These are phyloP conservation scores for Poecilia wingei DNA, from an alignment of 2,797 vertebrate genomes.

Conservation along the genomic window DNA sequence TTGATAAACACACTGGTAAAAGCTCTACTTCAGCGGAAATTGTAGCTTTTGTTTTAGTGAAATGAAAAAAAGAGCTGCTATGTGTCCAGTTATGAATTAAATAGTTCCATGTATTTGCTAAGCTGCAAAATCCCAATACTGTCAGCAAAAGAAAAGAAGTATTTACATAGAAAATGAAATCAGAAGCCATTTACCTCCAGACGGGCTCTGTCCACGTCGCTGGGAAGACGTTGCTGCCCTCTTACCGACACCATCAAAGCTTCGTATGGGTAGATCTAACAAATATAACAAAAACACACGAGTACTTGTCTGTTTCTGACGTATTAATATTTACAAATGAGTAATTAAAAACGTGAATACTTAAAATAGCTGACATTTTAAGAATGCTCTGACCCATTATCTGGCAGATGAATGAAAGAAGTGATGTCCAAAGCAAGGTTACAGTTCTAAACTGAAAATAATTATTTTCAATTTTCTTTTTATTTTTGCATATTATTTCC, in stretches of 20 bases:
- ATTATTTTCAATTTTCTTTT: not conserved
- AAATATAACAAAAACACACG: constrained; percentile 5
- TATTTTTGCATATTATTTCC: not conserved
- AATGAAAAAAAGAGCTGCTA: not conserved
- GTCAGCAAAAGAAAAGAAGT: not conserved
- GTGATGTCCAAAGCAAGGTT: not conserved
- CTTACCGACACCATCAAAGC: constrained; percentile 91
- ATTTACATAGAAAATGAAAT: not conserved
- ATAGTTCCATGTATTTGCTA: not conserved
- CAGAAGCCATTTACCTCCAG: constrained; percentile 84
- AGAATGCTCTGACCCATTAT: not conserved
- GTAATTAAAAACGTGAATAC: not conserved
- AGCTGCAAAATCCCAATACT: not conserved
- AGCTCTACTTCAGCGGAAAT: not conserved
- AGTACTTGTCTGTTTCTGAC: not conserved
- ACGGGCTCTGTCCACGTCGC: constrained; percentile 92
- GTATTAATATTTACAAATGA: not conserved
- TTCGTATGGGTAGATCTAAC: constrained; percentile 93
- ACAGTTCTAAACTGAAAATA: not conserved
- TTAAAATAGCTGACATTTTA: not conserved
- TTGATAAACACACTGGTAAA: not conserved
- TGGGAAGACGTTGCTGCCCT: constrained; percentile 89
- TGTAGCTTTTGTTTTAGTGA: not conserved
- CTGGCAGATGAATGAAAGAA: not conserved
- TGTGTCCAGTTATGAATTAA: not conserved